Evolutionary conservation across 2,888 invertebrate genomes (phyloP).

Genomic region (Barypeithes pellucidus): DNA sequence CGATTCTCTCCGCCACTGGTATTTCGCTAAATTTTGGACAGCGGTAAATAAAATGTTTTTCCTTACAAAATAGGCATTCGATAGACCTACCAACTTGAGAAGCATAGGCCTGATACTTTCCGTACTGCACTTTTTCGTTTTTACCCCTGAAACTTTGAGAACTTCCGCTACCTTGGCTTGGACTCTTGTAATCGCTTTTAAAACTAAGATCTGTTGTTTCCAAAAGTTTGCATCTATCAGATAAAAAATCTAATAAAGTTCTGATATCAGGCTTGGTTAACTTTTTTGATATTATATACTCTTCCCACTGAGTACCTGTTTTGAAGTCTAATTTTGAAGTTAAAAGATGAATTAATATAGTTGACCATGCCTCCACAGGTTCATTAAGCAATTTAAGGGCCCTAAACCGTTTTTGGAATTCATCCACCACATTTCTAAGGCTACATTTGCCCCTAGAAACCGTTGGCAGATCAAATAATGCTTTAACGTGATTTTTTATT

Average conservation of each 20-base stretch:
- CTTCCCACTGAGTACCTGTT: too few relatives aligned
- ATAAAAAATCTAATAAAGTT: too few relatives aligned
- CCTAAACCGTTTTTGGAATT: constrained; percentile 29
- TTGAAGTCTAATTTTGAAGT: constrained; percentile 28
- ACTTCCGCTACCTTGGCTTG: too few relatives aligned
- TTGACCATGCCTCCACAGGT: constrained; percentile 19
- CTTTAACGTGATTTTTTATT: constrained; percentile 9
- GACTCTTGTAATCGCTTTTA: background rate
- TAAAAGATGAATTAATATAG: constrained; percentile 27
- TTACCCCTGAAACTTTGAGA: too few relatives aligned
- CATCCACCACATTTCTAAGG: constrained; percentile 31
- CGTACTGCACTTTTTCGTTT: too few relatives aligned
- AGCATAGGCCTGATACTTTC: too few relatives aligned
- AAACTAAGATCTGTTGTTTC: background rate
- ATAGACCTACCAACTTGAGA: background rate
- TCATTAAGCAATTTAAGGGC: constrained; percentile 19
- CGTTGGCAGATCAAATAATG: constrained; percentile 10
- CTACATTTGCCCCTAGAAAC: constrained; percentile 23
- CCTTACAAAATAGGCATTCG: background rate
- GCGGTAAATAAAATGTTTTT: background rate
- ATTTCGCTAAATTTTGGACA: too few relatives aligned
- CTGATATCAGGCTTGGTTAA: too few relatives aligned
- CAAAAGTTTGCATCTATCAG: background rate
- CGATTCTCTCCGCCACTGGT: too few relatives aligned
- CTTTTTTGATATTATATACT: background rate